Evolutionary conservation across 2,113 vertebrate genomes (phyloP), one percentile per base, ranked within the genome.

Genomic region (Lagopus muta): DNA sequence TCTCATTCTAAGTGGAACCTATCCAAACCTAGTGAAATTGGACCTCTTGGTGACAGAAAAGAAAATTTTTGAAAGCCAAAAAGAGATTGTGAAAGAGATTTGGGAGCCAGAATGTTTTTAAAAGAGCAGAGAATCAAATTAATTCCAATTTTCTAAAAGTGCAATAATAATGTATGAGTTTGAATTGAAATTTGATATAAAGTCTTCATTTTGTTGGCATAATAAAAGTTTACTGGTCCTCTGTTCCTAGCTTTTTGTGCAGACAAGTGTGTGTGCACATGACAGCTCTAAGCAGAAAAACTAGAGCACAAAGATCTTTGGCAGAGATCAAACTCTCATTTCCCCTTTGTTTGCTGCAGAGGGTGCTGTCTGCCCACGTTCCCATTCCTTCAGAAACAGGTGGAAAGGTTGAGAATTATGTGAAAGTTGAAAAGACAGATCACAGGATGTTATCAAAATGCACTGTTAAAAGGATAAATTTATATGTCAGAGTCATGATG

Each of bases 291-390:
- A 81, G 52, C 27, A 55, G 47, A 14, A 10, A 47, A 47, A 55
- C 25, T 11, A 1, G 0, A 76, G 38, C 11, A 40, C 1, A 32
- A 34, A 82, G 60, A 2, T 75, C 36, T 21, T 12, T 10, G 45
- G 9, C 13, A 73, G 18, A 54, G 36, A 43, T 21, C 14, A 58
- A 73, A 21, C 10, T 28, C 34, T 79, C 54, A 62, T 55, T 94
- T 94, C 86, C 27, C 7, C 3, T 0, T 27, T 0, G 0, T 30
- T 85, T 48, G 6, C 96, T 96, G 96, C 66, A 96, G 95, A 93
- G 96, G 95, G 95, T 86, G 93, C 94, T 95, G 30, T 92, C 66
- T 80, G 73, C 82, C 34, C 83, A 45, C 47, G 19, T 82, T 91
- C 79, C 15, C 45, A 3, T 9, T 80, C 18, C 55, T 65, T 5